Conservation (phyloP, 1,140 invertebrate genomes). For the Lutraria rhynchaena region DNA sequence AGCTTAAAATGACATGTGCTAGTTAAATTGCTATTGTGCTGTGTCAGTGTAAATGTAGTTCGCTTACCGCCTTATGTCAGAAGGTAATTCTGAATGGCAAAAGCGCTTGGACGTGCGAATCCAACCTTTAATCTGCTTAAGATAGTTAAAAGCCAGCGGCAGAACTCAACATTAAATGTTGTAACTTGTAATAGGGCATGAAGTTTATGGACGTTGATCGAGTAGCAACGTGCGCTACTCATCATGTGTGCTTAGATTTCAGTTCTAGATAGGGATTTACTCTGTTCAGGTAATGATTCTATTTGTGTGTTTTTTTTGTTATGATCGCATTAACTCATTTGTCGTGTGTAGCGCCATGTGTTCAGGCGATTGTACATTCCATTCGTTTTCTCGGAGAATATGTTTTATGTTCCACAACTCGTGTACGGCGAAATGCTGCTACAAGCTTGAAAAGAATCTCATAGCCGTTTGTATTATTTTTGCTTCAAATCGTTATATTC, state of each 20-base stretch:
- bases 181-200: constrained; percentile 6
- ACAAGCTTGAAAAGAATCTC: not conserved
- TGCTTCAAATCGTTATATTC: too few relatives aligned
- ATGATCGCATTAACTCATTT: too few relatives aligned
- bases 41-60: constrained; percentile 7
- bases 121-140: too few relatives aligned
- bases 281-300: constrained; percentile 14
- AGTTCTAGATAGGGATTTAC: not conserved
- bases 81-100: not conserved
- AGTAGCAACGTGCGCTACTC: not conserved
- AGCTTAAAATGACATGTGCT: constrained; percentile 29
- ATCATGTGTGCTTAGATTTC: constrained; percentile 2
- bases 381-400: not conserved
- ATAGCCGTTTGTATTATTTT: not conserved
- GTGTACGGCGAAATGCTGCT: not conserved
- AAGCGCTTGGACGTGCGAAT: too few relatives aligned
- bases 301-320: constrained; percentile 1
- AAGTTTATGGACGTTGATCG: constrained; percentile 10
- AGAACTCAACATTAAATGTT: too few relatives aligned
- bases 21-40: constrained; percentile 15
- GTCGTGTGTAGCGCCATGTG: constrained; percentile 1
- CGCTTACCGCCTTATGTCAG: constrained; percentile 15
- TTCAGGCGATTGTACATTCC: not conserved
- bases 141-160: too few relatives aligned
- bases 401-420: not conserved